Conservation (phyloP, 1,140 invertebrate species). For the Maniola jurtina region DNA sequence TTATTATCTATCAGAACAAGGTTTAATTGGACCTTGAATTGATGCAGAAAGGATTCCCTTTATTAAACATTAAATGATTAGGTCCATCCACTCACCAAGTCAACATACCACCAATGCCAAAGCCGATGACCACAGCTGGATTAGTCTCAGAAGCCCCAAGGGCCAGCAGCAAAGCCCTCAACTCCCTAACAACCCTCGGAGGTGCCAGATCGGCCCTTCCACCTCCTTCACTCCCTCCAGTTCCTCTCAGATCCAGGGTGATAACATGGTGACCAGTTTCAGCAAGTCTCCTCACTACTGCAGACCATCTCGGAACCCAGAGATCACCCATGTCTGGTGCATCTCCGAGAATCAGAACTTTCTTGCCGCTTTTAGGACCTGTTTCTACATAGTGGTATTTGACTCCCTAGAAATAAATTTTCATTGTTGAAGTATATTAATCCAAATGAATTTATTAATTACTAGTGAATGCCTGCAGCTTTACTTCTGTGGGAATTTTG, state of each 20-base stretch:
- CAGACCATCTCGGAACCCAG: conserved; percentile 59
- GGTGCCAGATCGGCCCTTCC: conserved; percentile 54
- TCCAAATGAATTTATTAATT: no score
- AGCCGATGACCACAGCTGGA: conserved; percentile 62
- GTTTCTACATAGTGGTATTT: conserved; percentile 72
- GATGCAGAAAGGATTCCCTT: no score
- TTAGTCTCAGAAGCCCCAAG: conserved; percentile 55
- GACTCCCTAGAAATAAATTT: conserved; percentile 53
- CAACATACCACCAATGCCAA: conserved; percentile 69
- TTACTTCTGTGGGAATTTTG: no score
- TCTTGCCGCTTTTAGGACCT: conserved; percentile 54
- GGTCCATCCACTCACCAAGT: conserved; percentile 68
- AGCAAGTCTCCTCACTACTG: conserved; percentile 45
- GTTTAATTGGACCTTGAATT: no score
- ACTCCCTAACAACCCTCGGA: conserved; percentile 53
- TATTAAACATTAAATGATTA: no score
- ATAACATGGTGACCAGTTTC: conserved; percentile 57
- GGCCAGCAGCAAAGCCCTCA: conserved; percentile 50
- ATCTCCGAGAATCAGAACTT: conserved; percentile 59
- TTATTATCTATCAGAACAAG: no score
- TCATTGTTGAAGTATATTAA: neutral
- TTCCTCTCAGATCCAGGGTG: conserved; percentile 64
- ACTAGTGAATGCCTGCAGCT: no score
- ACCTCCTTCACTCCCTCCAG: conserved; percentile 63
- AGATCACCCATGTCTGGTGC: conserved; percentile 59